Percentiles rank a stretch among this genome's conserved stretches.
Conservation (phyloP, 2,888 invertebrate species). For the Notocelia uddmanniana region DNA sequence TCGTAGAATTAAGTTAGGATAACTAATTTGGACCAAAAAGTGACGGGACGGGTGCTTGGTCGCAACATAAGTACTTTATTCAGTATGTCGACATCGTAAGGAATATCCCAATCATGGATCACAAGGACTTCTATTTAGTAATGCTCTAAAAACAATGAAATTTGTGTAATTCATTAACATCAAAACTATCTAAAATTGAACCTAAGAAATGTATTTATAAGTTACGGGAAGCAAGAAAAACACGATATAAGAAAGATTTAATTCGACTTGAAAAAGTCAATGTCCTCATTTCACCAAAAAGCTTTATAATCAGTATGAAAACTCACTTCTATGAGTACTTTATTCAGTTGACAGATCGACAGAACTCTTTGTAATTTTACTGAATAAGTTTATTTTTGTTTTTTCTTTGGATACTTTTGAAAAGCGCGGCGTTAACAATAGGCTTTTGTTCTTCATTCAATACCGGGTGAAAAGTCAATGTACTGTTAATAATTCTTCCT, state of each 20-base stretch:
- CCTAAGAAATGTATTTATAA: no score
- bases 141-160: no score
- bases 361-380: background rate
- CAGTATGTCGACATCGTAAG: background rate
- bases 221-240: no score
- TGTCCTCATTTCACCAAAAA: no score
- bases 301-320: no score
- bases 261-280: no score
- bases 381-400: background rate
- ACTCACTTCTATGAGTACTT: no score
- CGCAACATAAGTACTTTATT: background rate
- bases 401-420: background rate
- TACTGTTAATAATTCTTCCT: slow-evolving; percentile 1
- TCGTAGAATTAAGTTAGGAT: slow-evolving; percentile 25
- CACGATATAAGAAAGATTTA: no score
- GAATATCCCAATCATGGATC: background rate
- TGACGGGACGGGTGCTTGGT: background rate
- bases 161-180: no score
- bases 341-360: background rate
- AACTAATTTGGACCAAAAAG: slow-evolving; percentile 31
- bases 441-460: background rate
- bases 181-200: no score
- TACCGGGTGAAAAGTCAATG: background rate
- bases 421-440: background rate
- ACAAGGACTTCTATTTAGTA: background rate